phyloP scores from a whole-genome alignment of 2,888 invertebrate species.

The Drosophila meridionalis region DNA sequence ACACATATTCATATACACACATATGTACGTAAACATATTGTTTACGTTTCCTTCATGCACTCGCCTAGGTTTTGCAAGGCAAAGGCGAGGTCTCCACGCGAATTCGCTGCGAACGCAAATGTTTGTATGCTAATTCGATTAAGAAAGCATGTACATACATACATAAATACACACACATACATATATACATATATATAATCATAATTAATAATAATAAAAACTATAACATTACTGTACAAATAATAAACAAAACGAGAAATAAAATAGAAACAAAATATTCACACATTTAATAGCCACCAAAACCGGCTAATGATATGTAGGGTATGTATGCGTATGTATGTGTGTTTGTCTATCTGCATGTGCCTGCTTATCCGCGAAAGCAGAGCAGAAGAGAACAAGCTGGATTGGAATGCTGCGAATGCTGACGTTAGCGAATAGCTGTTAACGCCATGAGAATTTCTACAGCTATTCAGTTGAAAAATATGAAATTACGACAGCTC shows the following conservation, averaged over 20 bases:
- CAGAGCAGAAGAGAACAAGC: slow-evolving; percentile 16
- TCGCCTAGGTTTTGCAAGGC: slow-evolving; percentile 1
- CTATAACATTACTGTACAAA: neutral
- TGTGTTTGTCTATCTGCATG: neutral
- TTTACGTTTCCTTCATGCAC: neutral
- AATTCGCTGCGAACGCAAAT: slow-evolving; percentile 4
- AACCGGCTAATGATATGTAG: slow-evolving; percentile 17
- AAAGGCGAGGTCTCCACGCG: slow-evolving; percentile 15
- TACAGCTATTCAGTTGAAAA: slow-evolving; percentile 10
- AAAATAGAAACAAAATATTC: neutral
- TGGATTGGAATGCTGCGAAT: slow-evolving; percentile 43
- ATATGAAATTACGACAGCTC: slow-evolving; percentile 33
- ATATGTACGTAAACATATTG: neutral
- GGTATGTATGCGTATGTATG: neutral
- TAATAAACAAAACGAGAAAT: neutral
- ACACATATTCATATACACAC: neutral
- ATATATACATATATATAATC: neutral
- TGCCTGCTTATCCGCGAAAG: slow-evolving; percentile 16
- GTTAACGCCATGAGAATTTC: slow-evolving; percentile 43
- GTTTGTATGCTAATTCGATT: neutral
- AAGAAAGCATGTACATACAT: neutral
- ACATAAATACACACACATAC: neutral
- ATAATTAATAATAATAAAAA: neutral
- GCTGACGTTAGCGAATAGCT: slow-evolving; percentile 44
- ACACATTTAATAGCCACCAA: neutral